phyloP scores from a whole-genome alignment of 1,140 invertebrate genomes.

The Diorhabda sublineata region DNA sequence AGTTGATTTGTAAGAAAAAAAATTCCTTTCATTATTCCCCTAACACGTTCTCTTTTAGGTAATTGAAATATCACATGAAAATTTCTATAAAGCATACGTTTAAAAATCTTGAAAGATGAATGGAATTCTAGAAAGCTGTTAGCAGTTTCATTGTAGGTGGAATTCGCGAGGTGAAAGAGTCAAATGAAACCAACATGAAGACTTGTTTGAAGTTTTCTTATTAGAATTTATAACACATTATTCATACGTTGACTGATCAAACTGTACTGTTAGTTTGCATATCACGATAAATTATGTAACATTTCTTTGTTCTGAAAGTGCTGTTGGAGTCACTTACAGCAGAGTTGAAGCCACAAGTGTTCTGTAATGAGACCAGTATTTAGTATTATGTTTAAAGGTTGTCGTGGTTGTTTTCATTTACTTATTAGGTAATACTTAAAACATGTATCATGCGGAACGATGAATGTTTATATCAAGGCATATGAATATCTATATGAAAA shows the following conservation, averaged over 20 bases:
- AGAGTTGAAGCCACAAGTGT: background rate
- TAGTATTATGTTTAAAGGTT: slow-evolving; percentile 1
- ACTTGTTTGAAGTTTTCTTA: slow-evolving; percentile 24
- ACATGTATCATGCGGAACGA: background rate
- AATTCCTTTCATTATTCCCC: too few relatives aligned
- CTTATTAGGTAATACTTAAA: background rate
- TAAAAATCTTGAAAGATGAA: slow-evolving; percentile 18
- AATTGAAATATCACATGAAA: too few relatives aligned
- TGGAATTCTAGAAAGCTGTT: slow-evolving; percentile 32
- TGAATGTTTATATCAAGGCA: background rate
- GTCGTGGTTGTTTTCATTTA: background rate
- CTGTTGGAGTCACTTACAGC: background rate
- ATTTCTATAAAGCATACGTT: too few relatives aligned
- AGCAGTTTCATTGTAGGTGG: slow-evolving; percentile 28
- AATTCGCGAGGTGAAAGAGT: slow-evolving; percentile 30
- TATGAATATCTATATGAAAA: too few relatives aligned
- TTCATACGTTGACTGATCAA: slow-evolving; percentile 19
- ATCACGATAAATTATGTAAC: slow-evolving; percentile 11
- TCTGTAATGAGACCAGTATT: background rate
- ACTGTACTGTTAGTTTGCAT: slow-evolving; percentile 16
- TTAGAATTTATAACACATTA: slow-evolving; percentile 19
- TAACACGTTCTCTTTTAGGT: too few relatives aligned
- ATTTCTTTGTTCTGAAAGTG: slow-evolving; percentile 5
- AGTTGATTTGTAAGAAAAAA: too few relatives aligned
- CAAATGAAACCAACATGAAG: slow-evolving; percentile 27